Evolutionary conservation across 2,888 invertebrate genomes (phyloP).

Genomic region (Nyleta sp.): DNA sequence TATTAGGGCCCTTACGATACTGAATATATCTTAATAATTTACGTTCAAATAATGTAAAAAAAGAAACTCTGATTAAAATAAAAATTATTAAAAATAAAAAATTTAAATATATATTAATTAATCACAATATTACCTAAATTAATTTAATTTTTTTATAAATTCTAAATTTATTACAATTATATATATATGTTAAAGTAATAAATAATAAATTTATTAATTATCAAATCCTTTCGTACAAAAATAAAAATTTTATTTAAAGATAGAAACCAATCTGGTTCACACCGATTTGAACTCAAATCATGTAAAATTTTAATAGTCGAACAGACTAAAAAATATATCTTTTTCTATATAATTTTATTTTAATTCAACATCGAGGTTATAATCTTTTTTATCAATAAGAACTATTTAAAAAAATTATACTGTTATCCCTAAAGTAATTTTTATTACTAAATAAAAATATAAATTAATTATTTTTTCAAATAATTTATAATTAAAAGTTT

Average conservation of each 20-base stretch:
- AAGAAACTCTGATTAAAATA: constrained; percentile 87
- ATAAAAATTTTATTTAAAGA: constrained; percentile 85
- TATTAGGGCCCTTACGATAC: constrained; percentile 89
- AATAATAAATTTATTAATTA: constrained; percentile 69
- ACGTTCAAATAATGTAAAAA: constrained; percentile 89
- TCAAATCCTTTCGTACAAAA: constrained; percentile 92
- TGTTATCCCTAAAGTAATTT: constrained; percentile 94
- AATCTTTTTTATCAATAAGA: constrained; percentile 89
- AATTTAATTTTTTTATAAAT: constrained; percentile 52
- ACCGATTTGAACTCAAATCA: constrained; percentile 95
- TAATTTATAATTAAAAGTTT: constrained; percentile 84
- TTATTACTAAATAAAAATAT: constrained; percentile 81
- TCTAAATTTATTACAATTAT: constrained; percentile 57
- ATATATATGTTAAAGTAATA: constrained; percentile 47
- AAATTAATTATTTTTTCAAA: constrained; percentile 85
- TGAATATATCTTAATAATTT: constrained; percentile 88
- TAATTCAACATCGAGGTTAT: constrained; percentile 96
- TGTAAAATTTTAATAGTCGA: constrained; percentile 93
- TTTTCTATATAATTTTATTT: constrained; percentile 87
- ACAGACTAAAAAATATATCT: constrained; percentile 89
- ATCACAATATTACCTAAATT: constrained; percentile 27
- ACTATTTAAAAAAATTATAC: constrained; percentile 91
- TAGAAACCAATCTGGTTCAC: constrained; percentile 94
- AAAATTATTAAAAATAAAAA: constrained; percentile 81
- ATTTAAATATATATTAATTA: constrained; percentile 14